Base-by-base conservation (phyloP, 2,888 invertebrate species). In the Spialia ferax region DNA sequence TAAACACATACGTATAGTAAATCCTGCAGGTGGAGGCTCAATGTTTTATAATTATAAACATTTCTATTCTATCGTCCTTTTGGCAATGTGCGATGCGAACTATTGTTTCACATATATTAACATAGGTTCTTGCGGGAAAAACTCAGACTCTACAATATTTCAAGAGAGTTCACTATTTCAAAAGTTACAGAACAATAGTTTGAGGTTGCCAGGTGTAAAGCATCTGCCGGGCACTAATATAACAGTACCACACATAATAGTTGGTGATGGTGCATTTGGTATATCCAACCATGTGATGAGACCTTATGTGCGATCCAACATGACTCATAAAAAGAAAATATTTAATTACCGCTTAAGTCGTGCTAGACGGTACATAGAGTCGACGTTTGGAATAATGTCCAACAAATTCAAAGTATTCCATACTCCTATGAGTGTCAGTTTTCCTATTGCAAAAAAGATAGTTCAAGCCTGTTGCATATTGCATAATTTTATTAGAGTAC, bases 331-430 rank as follows among this genome's bases (percentile, higher is more conserved):
- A 60, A 62, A 72, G 56, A 69, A 59, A 68, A 68, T 72, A 69
- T 72, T 70, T 32, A 70, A 70, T 59, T 72, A 70, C 48, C 22
- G 72, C 45, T 35, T 70, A 52, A 69, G 69, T 48, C 71, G 70
- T 54, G 67, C 69, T 15, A 67, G 71, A 55, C 38, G 71, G 38
- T 71, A 69, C 54, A 71, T 73, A 42, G 73, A 72, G 38, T 75
- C 71, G 52, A 70, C 72, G 57, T 72, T 70, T 70, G 70, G 76
- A 56, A 76, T 76, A 69, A 74, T 80, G 76, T 74, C 76, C 63
- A 79, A 79, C 72, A 79, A 78, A 57, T 78, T 76, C 71, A 73
- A 74, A 77, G 72, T 74, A 65, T 79, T 75, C 71, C 77, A 75
- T 72, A 73, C 70, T 60, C 73, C 73, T 70, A 73, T 76, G 52